Conservation (phyloP, 2,797 vertebrate species). For the Eulemur rubriventer region DNA sequence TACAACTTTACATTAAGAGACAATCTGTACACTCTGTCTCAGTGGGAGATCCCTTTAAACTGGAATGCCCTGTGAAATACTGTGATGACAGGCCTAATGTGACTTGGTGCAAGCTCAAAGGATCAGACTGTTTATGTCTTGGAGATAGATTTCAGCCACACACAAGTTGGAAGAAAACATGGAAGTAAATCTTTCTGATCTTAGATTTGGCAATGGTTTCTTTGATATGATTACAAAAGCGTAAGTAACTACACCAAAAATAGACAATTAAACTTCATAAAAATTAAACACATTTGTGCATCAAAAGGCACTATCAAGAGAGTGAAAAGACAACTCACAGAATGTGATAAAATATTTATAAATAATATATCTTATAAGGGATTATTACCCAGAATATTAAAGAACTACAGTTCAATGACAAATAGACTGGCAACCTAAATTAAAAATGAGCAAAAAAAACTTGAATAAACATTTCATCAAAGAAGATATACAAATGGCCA, state of each 20-base stretch:
- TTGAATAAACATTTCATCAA: neutral
- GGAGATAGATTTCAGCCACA: no score
- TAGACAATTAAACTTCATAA: neutral
- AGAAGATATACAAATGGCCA: neutral
- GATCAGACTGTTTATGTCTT: no score
- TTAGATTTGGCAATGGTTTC: neutral
- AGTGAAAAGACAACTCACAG: no score
- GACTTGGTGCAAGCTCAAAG: no score
- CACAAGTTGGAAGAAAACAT: neutral
- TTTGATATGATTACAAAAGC: neutral
- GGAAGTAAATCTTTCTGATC: neutral
- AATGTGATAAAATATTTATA: no score
- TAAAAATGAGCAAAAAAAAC: neutral
- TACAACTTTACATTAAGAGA: constrained; percentile 28
- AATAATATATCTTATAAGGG: no score
- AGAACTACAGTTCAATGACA: neutral
- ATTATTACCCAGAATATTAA: no score
- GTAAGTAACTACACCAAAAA: neutral
- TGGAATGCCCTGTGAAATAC: constrained; percentile 54
- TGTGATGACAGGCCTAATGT: constrained; percentile 10
- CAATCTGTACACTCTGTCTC: rapidly evolving
- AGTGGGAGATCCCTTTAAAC: neutral
- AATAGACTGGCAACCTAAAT: neutral
- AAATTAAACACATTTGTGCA: neutral
- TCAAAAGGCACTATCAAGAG: neutral